phyloP scores from a whole-genome alignment of 2,113 vertebrate genomes.

The Phylloscopus trochilus region DNA sequence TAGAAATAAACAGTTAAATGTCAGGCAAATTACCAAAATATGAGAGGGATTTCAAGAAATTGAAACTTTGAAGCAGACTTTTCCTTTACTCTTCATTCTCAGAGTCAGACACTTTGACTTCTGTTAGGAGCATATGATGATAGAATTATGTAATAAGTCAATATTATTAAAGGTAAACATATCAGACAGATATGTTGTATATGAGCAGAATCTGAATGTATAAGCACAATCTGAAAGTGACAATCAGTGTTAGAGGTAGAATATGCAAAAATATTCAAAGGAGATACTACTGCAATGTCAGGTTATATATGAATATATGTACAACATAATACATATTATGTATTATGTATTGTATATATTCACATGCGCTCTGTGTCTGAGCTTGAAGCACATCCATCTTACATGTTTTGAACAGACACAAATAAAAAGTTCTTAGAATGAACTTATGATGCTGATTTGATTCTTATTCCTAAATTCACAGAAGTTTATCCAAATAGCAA shows the following conservation, averaged over 20 bases:
- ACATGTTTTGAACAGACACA: background rate
- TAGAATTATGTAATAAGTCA: background rate
- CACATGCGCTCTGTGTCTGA: background rate
- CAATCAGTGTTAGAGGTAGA: background rate
- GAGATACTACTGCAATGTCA: background rate
- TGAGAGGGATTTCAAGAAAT: background rate
- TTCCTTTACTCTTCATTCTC: background rate
- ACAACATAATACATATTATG: background rate
- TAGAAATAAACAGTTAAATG: background rate
- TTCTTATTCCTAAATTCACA: background rate
- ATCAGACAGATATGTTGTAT: background rate
- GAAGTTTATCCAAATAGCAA: background rate
- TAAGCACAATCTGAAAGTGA: background rate
- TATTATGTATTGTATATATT: background rate
- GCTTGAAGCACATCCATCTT: background rate
- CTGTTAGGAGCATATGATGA: background rate
- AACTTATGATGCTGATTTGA: fast-evolving
- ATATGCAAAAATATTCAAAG: background rate
- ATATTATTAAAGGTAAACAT: background rate
- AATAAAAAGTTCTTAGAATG: background rate
- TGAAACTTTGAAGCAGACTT: background rate
- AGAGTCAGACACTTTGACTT: background rate
- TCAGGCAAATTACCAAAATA: background rate
- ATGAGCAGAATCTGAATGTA: too few species aligned
- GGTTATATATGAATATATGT: background rate